Evolutionary conservation across 2,888 invertebrate species (phyloP).

Genomic region (Pharmacophagus antenor): DNA sequence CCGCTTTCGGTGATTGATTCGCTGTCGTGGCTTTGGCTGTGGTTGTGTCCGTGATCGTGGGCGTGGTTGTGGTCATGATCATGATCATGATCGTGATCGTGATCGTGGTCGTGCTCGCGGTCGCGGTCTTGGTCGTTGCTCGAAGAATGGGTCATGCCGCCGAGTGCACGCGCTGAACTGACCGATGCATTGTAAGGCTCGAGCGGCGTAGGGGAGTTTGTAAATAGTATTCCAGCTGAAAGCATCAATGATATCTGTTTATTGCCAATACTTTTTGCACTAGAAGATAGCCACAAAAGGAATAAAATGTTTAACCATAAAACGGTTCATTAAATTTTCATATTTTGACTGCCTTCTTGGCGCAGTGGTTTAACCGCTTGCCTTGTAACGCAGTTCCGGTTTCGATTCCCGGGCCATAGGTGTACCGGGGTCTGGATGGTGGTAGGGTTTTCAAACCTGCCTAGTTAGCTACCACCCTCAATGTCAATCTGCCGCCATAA

Average conservation of each 20-base stretch:
- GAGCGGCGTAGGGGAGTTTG: slow-evolving; percentile 82
- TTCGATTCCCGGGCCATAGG: no score
- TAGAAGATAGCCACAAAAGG: no score
- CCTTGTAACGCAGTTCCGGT: no score
- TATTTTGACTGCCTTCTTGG: no score
- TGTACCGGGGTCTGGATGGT: no score
- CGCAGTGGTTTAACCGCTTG: no score
- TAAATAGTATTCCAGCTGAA: slow-evolving; percentile 85
- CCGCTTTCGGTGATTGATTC: slow-evolving; percentile 33
- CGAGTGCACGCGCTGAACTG: slow-evolving; percentile 82
- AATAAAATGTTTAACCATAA: no score
- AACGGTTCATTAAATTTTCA: no score
- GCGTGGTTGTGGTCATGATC: slow-evolving; percentile 38
- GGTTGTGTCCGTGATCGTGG: slow-evolving; percentile 39
- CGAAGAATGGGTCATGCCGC: slow-evolving; percentile 61
- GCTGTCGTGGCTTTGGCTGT: slow-evolving; percentile 33
- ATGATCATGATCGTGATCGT: slow-evolving; percentile 41
- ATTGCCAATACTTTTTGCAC: neutral
- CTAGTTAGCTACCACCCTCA: no score
- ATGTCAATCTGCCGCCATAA: no score
- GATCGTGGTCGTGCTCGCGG: slow-evolving; percentile 36
- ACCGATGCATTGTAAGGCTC: slow-evolving; percentile 74
- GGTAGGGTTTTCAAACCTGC: no score
- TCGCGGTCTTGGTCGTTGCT: slow-evolving; percentile 39
- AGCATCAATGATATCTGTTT: slow-evolving; percentile 37